These are phyloP conservation scores for Aethes cnicana DNA, from an alignment of 2,888 invertebrate genomes.

Conservation along the genomic window DNA sequence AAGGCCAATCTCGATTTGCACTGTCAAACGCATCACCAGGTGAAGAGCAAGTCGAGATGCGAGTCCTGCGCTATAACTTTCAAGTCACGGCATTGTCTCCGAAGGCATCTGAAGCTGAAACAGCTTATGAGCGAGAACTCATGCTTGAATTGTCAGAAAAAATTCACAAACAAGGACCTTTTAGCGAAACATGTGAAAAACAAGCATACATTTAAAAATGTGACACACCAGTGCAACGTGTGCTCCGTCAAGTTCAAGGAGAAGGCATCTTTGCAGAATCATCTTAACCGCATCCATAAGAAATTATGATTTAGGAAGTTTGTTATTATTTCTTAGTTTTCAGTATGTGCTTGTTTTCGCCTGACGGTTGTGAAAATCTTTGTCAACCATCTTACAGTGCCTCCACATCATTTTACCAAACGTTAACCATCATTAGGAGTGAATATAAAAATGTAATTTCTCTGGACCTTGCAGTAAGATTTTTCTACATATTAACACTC, in stretches of 20 bases:
- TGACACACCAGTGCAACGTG: slow-evolving; percentile 63
- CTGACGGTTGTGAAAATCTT: background rate
- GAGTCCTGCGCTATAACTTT: slow-evolving; percentile 71
- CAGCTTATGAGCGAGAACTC: slow-evolving; percentile 65
- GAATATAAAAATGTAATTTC: too few species aligned
- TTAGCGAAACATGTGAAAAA: slow-evolving; percentile 63
- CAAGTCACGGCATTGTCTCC: slow-evolving; percentile 70
- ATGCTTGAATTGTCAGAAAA: slow-evolving; percentile 70
- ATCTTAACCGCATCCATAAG: slow-evolving; percentile 67
- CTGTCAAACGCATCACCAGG: slow-evolving; percentile 66
- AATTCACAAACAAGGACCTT: slow-evolving; percentile 61
- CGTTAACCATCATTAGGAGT: too few species aligned
- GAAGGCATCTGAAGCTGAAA: slow-evolving; percentile 68
- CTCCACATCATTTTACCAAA: too few species aligned
- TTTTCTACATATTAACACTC: too few species aligned
- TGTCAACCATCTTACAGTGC: background rate
- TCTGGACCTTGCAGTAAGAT: too few species aligned
- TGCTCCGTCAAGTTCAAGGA: slow-evolving; percentile 71
- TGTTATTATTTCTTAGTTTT: slow-evolving; percentile 10
- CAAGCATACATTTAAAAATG: slow-evolving; percentile 68
- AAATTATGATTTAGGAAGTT: slow-evolving; percentile 57
- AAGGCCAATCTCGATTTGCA: slow-evolving; percentile 64
- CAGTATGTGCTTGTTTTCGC: background rate
- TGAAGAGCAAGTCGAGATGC: slow-evolving; percentile 67
- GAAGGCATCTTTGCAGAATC: slow-evolving; percentile 60